Percentiles rank a stretch among this genome's conserved stretches.
Conservation (phyloP, 2,888 invertebrate genomes). For the Papilio protenor region DNA sequence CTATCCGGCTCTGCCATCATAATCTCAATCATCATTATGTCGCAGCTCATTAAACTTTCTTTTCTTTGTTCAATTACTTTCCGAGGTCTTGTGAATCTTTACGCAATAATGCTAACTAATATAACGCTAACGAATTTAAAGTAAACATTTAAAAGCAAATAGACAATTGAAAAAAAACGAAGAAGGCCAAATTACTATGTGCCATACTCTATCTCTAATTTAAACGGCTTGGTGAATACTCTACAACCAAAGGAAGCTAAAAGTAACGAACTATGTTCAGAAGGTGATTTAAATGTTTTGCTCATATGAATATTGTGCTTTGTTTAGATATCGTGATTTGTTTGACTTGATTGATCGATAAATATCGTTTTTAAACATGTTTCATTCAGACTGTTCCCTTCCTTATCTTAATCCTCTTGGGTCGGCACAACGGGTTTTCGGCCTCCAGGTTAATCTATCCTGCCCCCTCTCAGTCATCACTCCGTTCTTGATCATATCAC, state of each 20-base stretch:
- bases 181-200: not conserved
- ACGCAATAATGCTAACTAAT: not conserved
- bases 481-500: no score
- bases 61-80: not conserved
- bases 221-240: not conserved
- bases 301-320: not conserved
- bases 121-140: not conserved
- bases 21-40: conserved; percentile 20
- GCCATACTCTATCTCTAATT: not conserved
- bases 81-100: not conserved
- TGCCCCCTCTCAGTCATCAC: no score
- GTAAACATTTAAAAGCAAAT: not conserved
- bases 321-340: no score
- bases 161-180: not conserved
- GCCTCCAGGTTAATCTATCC: no score
- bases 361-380: no score
- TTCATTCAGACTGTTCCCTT: no score
- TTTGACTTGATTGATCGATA: no score
- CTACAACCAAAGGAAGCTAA: not conserved
- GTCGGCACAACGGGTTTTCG: no score
- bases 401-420: no score
- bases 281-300: not conserved
- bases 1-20: conserved; percentile 66
- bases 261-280: not conserved
- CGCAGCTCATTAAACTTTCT: not conserved